These are phyloP conservation scores for Aythya baeri DNA, from an alignment of 2,113 vertebrate genomes.

Conservation along the genomic window DNA sequence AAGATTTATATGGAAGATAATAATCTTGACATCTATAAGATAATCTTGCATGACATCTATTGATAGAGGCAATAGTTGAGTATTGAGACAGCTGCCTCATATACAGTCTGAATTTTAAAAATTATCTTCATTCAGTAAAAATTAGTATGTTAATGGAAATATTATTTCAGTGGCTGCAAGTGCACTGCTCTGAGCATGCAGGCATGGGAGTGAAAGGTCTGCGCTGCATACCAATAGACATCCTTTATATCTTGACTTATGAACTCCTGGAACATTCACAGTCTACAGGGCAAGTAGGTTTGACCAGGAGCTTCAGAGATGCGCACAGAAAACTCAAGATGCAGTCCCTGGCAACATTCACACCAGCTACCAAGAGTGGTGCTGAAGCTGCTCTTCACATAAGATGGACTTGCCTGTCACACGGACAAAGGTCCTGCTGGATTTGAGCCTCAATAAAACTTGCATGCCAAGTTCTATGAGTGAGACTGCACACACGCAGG, in stretches of 20 bases:
- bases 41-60: not conserved
- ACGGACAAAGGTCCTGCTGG: not conserved
- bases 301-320: not conserved
- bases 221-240: not conserved
- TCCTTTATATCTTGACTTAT: not conserved
- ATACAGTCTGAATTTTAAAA: not conserved
- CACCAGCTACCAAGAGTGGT: fast-evolving
- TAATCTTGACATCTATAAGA: too few species aligned
- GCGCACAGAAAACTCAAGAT: not conserved
- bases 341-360: not conserved
- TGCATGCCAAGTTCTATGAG: not conserved
- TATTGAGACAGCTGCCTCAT: not conserved
- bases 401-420: not conserved
- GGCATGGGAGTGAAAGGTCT: not conserved
- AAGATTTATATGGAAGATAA: not conserved
- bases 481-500: fast-evolving
- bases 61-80: not conserved
- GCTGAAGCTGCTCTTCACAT: not conserved
- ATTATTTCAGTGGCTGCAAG: not conserved
- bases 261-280: not conserved
- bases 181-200: not conserved
- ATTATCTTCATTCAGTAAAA: not conserved
- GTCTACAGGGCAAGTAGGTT: not conserved
- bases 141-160: not conserved
- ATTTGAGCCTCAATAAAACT: not conserved